Conservation (phyloP, 2,888 invertebrate species). For the Macrophya annulata region DNA sequence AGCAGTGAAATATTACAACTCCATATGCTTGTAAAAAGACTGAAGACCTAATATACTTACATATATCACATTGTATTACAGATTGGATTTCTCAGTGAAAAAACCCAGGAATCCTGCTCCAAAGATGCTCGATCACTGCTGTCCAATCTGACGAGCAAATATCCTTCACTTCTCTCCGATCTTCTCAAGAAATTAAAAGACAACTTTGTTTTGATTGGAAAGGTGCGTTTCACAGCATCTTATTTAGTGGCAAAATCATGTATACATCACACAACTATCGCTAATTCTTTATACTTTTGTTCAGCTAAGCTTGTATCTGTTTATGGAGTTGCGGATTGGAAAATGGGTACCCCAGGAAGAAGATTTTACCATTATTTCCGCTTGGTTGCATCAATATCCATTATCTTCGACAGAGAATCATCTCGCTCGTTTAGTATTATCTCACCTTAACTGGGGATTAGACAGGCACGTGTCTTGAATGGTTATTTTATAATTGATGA, state of each 20-base stretch:
- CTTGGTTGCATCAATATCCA: slow-evolving; percentile 85
- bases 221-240: slow-evolving; percentile 75
- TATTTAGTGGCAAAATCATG: not conserved
- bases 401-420: slow-evolving; percentile 84
- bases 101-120: slow-evolving; percentile 87
- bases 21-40: not conserved
- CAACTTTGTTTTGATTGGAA: slow-evolving; percentile 82
- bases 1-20: slow-evolving; percentile 58
- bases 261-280: not conserved
- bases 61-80: slow-evolving; percentile 73
- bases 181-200: slow-evolving; percentile 83
- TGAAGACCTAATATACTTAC: slow-evolving; percentile 53
- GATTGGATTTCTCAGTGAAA: slow-evolving; percentile 88
- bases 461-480: slow-evolving; percentile 69
- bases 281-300: slow-evolving; percentile 61
- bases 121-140: slow-evolving; percentile 88
- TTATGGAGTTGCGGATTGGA: slow-evolving; percentile 87
- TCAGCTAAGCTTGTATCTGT: slow-evolving; percentile 85
- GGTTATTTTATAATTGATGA: not conserved
- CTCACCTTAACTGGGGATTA: slow-evolving; percentile 87
- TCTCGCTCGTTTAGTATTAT: slow-evolving; percentile 86
- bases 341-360: slow-evolving; percentile 86
- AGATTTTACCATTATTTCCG: slow-evolving; percentile 85
- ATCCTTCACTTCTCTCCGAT: slow-evolving; percentile 86
- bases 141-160: slow-evolving; percentile 85